These are phyloP conservation scores for Corythornis cristatus DNA, from an alignment of 2,113 vertebrate genomes.

Conservation along the genomic window DNA sequence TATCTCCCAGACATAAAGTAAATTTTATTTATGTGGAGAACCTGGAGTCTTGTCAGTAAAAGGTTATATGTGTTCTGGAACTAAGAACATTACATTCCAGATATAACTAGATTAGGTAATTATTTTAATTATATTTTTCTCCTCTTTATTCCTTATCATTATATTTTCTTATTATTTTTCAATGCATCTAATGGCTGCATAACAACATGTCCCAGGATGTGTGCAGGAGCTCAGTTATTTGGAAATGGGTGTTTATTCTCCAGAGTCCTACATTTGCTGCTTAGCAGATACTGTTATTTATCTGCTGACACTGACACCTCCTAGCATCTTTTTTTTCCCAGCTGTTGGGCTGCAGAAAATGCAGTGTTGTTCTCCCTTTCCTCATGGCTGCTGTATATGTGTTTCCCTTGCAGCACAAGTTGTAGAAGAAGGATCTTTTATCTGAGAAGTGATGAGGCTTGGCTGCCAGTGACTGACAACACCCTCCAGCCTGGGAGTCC, in stretches of 20 bases:
- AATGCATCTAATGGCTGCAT: fast-evolving
- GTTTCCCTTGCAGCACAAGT: fast-evolving
- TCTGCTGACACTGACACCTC: not conserved
- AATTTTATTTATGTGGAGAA: not conserved
- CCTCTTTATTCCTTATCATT: not conserved
- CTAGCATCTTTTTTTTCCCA: not conserved
- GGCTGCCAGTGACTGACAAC: not conserved
- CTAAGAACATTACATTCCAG: not conserved
- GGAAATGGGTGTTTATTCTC: not conserved
- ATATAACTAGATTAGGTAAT: not conserved
- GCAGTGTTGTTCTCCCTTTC: not conserved
- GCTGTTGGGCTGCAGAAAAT: not conserved
- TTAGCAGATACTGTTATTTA: not conserved
- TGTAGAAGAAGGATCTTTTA: not conserved
- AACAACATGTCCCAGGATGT: fast-evolving
- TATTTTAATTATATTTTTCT: not conserved
- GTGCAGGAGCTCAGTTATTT: not conserved
- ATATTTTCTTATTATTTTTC: not conserved
- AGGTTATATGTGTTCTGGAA: not conserved
- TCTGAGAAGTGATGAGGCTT: fast-evolving
- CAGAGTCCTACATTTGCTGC: not conserved
- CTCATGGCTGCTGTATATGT: fast-evolving
- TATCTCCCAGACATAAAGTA: not conserved
- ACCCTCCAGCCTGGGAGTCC: not conserved
- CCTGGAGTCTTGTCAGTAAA: not conserved